A percentile compares a stretch with the other conserved stretches of the same genome.
Conservation (phyloP, 2,888 invertebrate species). For the Eilema caniola region DNA sequence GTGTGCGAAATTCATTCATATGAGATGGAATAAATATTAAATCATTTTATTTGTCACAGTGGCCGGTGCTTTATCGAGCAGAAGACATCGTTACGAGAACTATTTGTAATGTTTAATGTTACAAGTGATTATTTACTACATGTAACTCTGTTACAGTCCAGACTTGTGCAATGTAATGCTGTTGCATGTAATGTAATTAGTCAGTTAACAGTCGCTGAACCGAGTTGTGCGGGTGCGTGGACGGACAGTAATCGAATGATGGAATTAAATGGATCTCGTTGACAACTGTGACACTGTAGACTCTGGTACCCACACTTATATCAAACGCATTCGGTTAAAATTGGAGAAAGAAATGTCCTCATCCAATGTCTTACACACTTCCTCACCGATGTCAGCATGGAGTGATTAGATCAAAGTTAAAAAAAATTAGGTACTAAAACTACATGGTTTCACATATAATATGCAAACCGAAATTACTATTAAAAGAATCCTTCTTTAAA, state of each 20-base stretch:
- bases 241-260: constrained; percentile 6
- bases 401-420: too few relatives aligned
- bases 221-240: background rate
- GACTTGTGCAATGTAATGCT: background rate
- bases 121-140: constrained; percentile 12
- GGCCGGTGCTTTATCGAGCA: constrained; percentile 20
- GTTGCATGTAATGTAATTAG: constrained; percentile 2
- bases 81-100: constrained; percentile 10
- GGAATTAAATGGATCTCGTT: background rate
- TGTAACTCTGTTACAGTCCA: background rate
- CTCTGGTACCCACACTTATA: background rate
- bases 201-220: background rate
- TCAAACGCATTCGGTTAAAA: background rate
- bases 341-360: background rate
- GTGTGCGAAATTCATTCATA: background rate
- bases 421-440: too few relatives aligned
- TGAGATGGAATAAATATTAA: constrained; percentile 29
- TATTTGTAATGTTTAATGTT: constrained; percentile 16
- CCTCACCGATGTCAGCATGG: background rate
- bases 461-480: too few relatives aligned
- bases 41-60: constrained; percentile 20
- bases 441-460: too few relatives aligned
- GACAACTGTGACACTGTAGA: background rate
- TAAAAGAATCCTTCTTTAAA: background rate
- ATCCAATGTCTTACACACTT: too few relatives aligned